Evolutionary conservation across 2,797 vertebrate species (phyloP).

Genomic region (Falco novaeseelandiae): DNA sequence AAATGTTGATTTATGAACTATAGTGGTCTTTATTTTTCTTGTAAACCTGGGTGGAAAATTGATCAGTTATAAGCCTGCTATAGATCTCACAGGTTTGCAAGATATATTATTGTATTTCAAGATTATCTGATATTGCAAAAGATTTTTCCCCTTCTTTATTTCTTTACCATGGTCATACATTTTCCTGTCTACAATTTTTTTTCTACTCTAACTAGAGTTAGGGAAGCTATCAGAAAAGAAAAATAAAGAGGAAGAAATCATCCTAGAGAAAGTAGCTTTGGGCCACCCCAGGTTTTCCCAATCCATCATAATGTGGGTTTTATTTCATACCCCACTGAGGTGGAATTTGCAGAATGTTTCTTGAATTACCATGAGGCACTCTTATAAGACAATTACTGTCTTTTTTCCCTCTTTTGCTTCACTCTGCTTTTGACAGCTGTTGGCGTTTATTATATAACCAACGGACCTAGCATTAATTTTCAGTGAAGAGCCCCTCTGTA

Average conservation of each 20-base stretch:
- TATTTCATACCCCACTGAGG: slow-evolving; percentile 70
- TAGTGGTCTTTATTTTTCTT: slow-evolving; percentile 64
- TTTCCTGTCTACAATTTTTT: slow-evolving; percentile 47
- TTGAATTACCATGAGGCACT: slow-evolving; percentile 75
- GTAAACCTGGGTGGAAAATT: slow-evolving; percentile 70
- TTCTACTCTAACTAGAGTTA: slow-evolving; percentile 39
- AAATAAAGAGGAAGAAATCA: slow-evolving; percentile 81
- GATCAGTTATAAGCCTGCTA: slow-evolving; percentile 67
- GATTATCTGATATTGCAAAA: slow-evolving; percentile 60
- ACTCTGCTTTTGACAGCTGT: slow-evolving; percentile 62
- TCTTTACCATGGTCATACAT: slow-evolving; percentile 30
- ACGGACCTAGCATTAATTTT: background rate
- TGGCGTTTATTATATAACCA: slow-evolving; percentile 25
- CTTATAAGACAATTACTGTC: slow-evolving; percentile 84
- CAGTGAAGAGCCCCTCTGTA: background rate
- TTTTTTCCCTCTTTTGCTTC: slow-evolving; percentile 60
- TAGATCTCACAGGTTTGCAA: slow-evolving; percentile 62
- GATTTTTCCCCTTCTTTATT: background rate
- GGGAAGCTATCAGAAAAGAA: slow-evolving; percentile 62
- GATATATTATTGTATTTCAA: slow-evolving; percentile 68
- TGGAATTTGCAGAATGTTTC: slow-evolving; percentile 79
- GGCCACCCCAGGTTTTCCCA: slow-evolving; percentile 77
- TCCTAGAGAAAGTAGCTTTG: slow-evolving; percentile 73
- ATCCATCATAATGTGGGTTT: slow-evolving; percentile 62
- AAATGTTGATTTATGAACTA: slow-evolving; percentile 72